These are phyloP conservation scores for Ariolimax columbianus DNA, from an alignment of 2,888 invertebrate genomes.

Conservation along the genomic window DNA sequence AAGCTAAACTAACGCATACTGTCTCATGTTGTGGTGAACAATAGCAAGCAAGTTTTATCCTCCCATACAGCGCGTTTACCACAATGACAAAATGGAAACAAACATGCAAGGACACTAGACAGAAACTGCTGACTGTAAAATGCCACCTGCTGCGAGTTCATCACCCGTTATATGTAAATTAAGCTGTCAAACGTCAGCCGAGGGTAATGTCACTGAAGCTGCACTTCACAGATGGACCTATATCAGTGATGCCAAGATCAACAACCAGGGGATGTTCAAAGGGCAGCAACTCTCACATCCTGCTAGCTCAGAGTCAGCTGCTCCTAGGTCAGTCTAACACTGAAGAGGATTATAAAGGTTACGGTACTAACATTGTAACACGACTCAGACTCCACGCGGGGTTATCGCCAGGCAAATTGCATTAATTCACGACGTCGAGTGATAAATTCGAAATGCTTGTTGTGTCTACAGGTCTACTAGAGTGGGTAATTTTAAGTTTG, in stretches of 20 bases:
- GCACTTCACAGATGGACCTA: not conserved
- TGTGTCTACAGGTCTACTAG: no score
- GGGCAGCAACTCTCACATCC: not conserved
- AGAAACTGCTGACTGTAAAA: not conserved
- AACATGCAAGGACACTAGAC: no score
- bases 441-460: not conserved
- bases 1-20: no score
- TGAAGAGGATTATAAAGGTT: not conserved
- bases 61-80: no score
- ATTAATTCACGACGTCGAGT: not conserved
- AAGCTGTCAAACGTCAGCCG: not conserved
- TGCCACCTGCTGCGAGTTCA: slow-evolving; percentile 6
- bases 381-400: no score
- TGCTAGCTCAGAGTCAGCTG: not conserved
- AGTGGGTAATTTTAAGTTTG: no score
- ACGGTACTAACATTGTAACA: no score
- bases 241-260: not conserved
- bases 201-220: not conserved
- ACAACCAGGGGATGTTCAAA: not conserved
- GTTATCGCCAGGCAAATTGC: not conserved
- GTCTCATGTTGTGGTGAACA: no score
- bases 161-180: not conserved
- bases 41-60: no score
- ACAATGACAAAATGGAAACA: no score
- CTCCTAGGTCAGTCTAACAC: not conserved